Conservation (phyloP, 2,888 invertebrate species). For the Arrhopalites spinosus region DNA sequence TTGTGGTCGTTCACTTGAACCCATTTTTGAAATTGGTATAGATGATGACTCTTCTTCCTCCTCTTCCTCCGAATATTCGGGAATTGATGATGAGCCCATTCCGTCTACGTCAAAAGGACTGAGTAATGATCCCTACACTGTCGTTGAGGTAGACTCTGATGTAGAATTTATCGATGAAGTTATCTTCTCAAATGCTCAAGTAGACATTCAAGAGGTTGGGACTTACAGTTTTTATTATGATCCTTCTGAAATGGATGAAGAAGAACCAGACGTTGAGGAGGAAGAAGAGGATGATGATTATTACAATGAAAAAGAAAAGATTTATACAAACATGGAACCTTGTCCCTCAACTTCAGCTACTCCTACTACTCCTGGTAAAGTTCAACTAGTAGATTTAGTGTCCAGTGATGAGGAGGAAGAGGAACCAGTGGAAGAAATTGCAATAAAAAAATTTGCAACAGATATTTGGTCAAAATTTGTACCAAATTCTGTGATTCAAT, state of each 20-base stretch:
- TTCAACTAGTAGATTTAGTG: conserved; percentile 34
- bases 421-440: conserved; percentile 34
- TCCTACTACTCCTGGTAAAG: not conserved
- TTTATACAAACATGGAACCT: too few relatives aligned
- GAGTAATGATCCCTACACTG: conserved; percentile 38
- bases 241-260: conserved; percentile 22
- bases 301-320: too few relatives aligned
- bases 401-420: conserved; percentile 46
- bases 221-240: not conserved
- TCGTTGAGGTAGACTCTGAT: conserved; percentile 50
- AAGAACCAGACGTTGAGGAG: conserved; percentile 16
- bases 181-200: conserved; percentile 39
- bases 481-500: conserved; percentile 38
- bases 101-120: conserved; percentile 19
- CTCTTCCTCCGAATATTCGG: not conserved
- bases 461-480: conserved; percentile 47
- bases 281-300: not conserved
- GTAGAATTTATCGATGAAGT: conserved; percentile 52
- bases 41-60: not conserved
- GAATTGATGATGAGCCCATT: conserved; percentile 3
- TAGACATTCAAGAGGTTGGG: conserved; percentile 47
- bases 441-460: conserved; percentile 15
- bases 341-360: not conserved
- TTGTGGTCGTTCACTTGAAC: not conserved
- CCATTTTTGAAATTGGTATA: not conserved